phyloP scores from a whole-genome alignment of 2,888 invertebrate genomes.

The Xestia sexstrigata region DNA sequence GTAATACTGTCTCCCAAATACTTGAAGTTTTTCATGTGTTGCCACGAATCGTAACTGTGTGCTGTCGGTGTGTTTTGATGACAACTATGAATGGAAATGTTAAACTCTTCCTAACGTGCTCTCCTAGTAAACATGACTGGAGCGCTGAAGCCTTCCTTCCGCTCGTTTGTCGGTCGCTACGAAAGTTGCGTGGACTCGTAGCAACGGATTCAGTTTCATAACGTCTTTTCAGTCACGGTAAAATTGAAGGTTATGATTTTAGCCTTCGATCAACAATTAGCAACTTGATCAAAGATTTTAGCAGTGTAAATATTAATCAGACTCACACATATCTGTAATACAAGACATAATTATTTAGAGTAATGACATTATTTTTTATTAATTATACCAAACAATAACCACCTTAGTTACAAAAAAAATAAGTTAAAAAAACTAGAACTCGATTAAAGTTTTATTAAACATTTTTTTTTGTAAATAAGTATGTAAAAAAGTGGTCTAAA shows the following conservation, averaged over 20 bases:
- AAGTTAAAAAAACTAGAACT: no score
- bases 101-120: not conserved
- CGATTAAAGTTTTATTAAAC: no score
- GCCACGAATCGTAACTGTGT: not conserved
- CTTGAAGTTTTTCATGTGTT: not conserved
- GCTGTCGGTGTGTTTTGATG: not conserved
- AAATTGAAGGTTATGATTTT: not conserved
- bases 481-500: no score
- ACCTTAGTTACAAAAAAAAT: not conserved
- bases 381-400: not conserved
- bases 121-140: conserved; percentile 19
- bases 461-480: no score
- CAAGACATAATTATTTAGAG: no score
- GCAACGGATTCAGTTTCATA: not conserved
- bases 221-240: not conserved
- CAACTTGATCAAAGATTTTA: no score
- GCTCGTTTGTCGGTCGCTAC: conserved; percentile 10
- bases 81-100: not conserved
- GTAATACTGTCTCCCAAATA: not conserved
- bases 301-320: no score
- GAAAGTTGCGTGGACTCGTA: not conserved
- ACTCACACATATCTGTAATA: no score
- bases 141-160: conserved; percentile 21
- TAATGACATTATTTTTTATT: not conserved
- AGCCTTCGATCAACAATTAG: no score